Conservation (phyloP, 1,140 invertebrate genomes). For the Micrasema minimum region DNA sequence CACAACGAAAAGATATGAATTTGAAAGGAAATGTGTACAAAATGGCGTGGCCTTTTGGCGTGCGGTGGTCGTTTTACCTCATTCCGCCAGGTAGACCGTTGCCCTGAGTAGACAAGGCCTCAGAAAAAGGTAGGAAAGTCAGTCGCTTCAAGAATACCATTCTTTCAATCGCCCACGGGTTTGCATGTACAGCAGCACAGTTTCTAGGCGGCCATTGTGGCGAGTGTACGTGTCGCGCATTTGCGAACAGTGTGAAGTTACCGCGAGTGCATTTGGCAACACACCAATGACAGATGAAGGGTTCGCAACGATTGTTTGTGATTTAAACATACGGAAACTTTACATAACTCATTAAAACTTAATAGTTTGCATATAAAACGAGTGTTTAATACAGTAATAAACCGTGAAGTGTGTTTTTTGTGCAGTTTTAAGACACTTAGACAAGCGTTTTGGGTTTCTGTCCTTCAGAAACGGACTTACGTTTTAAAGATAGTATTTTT, state of each 20-base stretch:
- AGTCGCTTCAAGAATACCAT: constrained; percentile 26
- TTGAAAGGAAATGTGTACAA: too few species aligned
- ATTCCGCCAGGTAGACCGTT: too few species aligned
- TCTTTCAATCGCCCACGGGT: constrained; percentile 7
- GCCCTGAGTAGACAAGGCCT: not conserved
- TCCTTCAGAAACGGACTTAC: constrained; percentile 4
- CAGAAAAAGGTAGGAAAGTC: constrained; percentile 26
- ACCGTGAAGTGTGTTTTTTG: not conserved
- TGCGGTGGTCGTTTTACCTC: too few species aligned
- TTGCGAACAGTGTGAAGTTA: constrained; percentile 13
- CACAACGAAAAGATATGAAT: too few species aligned
- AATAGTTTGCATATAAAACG: not conserved
- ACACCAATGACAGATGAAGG: constrained; percentile 9
- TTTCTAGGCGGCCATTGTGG: constrained; percentile 13
- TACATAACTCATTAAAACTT: not conserved
- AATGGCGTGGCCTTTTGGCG: too few species aligned
- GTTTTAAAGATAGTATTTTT: not conserved
- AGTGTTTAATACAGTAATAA: not conserved
- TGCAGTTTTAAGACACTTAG: constrained; percentile 11
- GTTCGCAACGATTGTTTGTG: not conserved
- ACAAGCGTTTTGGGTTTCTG: not conserved
- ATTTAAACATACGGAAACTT: not conserved
- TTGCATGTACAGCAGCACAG: not conserved
- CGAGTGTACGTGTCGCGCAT: constrained; percentile 1
- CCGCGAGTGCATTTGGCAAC: not conserved